Conservation (phyloP, 2,888 invertebrate genomes). For the Aphidoletes aphidimyza region DNA sequence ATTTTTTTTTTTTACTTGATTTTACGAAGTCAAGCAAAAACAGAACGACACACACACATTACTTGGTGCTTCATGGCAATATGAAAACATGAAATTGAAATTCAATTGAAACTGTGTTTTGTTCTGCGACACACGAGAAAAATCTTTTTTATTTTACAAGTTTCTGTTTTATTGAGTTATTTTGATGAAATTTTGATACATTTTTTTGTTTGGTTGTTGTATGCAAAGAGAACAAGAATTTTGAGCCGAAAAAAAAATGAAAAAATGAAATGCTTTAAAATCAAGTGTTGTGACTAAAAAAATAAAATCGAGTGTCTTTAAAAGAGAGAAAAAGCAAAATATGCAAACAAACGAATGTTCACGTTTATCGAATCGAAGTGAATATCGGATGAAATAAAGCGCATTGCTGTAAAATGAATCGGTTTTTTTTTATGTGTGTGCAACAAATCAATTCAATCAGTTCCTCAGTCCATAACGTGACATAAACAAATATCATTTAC, state of each 20-base stretch:
- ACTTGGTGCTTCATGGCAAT: neutral
- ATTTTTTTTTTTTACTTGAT: constrained; percentile 2
- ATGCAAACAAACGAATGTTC: neutral
- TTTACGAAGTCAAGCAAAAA: neutral
- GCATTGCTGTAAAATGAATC: neutral
- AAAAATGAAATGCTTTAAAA: too few species aligned
- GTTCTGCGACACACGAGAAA: too few species aligned
- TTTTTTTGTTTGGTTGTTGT: neutral
- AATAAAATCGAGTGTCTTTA: too few species aligned
- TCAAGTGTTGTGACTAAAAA: neutral
- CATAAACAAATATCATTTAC: too few species aligned
- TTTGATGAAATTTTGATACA: too few species aligned
- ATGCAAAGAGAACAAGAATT: neutral
- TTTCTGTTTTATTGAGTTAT: neutral
- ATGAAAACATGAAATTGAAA: neutral
- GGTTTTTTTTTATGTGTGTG: neutral
- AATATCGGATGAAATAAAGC: neutral
- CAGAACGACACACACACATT: neutral
- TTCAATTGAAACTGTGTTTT: neutral
- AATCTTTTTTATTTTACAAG: neutral
- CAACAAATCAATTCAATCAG: neutral
- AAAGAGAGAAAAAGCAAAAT: neutral
- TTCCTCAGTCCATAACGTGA: neutral
- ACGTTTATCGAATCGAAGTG: neutral
- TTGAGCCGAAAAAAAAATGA: neutral